Base-by-base conservation (phyloP, 2,113 vertebrate species). In the Andinoacara biseriatus region DNA sequence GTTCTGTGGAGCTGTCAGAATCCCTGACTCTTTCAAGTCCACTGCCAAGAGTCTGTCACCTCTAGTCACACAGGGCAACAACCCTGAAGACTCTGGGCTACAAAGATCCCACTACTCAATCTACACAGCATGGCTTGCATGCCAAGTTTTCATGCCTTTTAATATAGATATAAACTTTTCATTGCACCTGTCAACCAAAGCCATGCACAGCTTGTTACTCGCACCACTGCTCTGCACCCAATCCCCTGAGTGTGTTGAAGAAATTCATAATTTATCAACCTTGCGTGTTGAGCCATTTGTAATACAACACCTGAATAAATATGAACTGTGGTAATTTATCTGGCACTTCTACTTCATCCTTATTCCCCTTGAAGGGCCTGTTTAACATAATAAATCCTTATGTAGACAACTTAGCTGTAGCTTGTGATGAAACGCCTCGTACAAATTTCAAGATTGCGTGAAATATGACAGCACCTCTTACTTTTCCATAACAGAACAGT, bases 1-100 rank as follows among this genome's bases (percentile, higher is more conserved):
- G 69, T 81, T 84, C 72, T 2, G 20, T 83, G 86, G 90, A 93
- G 92, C 90, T 94, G 93, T 91, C 89, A 86, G 79, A 86, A 76
- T 81, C 77, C 33, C 76, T 76, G 80, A 86, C 65, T 74, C 13
- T 74, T 80, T 56, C 58, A 82, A 26, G 62, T 78, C 62, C 40
- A 58, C 61, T 43, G n/a, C 35, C 59, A 78, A 76, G 29, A 29
- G 43, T 58, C 38, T 87, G 69, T 65, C 81, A 87, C 86, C 76
- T 76, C 84, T 22, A 65, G 81, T 74, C 22, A 76, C 60, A 61
- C 38, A 31, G 76, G 46, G 77, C 78, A 80, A 22, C 43, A 14
- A 67, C 78, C 65, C 69, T 20, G 20, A 88, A 62, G 26, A 35
- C 75, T 61, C 54, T 18, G 35, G 67, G 82, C 52, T 49, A 22